Percentiles rank a stretch among this genome's conserved stretches.
Conservation (phyloP, 2,888 invertebrate species). For the Bellardia pandia region DNA sequence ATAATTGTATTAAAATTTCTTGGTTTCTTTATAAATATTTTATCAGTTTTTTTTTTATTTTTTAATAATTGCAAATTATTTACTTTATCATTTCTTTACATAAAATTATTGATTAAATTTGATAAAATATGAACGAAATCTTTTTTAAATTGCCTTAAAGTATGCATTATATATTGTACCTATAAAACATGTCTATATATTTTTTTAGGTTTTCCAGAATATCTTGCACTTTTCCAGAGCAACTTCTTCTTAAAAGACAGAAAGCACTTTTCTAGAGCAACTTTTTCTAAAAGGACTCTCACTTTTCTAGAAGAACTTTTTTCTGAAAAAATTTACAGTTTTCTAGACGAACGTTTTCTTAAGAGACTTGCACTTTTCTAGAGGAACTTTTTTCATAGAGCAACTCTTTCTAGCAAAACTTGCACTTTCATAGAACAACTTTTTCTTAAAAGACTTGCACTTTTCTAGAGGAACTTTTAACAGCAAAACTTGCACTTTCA, state of each 20-base stretch:
- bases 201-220: not conserved
- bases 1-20: too few species aligned
- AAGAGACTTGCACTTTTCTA: not conserved
- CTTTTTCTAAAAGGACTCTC: not conserved
- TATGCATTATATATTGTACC: too few species aligned
- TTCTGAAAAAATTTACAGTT: not conserved
- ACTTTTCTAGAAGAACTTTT: not conserved
- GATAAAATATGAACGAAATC: too few species aligned
- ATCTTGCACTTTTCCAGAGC: not conserved
- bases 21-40: too few species aligned
- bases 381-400: not conserved
- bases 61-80: too few species aligned
- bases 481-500: too few species aligned
- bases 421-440: not conserved
- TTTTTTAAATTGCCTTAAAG: too few species aligned
- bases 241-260: not conserved
- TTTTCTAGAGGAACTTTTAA: too few species aligned
- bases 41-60: too few species aligned
- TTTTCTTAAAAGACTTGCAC: not conserved
- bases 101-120: too few species aligned
- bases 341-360: not conserved
- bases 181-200: too few species aligned
- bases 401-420: not conserved
- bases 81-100: too few species aligned
- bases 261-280: not conserved